These are phyloP conservation scores for Lagopus muta DNA, from an alignment of 2,113 vertebrate genomes.

Conservation along the genomic window DNA sequence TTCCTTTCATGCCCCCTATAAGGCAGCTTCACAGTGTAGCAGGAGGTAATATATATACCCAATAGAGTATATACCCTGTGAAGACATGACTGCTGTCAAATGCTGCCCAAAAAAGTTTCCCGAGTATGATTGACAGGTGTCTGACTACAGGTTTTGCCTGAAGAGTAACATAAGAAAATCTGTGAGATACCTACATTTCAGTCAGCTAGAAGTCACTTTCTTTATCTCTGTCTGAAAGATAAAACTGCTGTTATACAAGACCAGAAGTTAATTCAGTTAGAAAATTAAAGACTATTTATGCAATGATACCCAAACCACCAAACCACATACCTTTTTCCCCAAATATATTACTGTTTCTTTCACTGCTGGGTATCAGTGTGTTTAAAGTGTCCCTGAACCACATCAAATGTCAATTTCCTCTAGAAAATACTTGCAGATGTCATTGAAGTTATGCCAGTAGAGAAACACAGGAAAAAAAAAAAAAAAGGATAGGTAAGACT, in stretches of 20 bases:
- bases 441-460: background rate
- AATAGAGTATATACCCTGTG: background rate
- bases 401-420: background rate
- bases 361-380: background rate
- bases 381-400: background rate
- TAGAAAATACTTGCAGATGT: background rate
- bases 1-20: background rate
- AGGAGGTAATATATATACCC: background rate
- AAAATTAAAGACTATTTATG: background rate
- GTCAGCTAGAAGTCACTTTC: background rate
- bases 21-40: background rate
- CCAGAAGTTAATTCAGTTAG: background rate
- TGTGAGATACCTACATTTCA: background rate
- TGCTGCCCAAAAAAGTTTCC: background rate
- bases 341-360: background rate
- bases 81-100: background rate
- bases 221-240: background rate
- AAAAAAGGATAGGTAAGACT: constrained; percentile 1
- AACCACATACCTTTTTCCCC: background rate
- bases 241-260: background rate
- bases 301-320: background rate
- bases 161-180: background rate
- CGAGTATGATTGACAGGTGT: background rate
- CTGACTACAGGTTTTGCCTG: background rate
- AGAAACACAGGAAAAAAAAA: background rate